Percentiles rank a stretch among this genome's conserved stretches.
Conservation (phyloP, 2,113 vertebrate species). For the Myotis lucifugus region DNA sequence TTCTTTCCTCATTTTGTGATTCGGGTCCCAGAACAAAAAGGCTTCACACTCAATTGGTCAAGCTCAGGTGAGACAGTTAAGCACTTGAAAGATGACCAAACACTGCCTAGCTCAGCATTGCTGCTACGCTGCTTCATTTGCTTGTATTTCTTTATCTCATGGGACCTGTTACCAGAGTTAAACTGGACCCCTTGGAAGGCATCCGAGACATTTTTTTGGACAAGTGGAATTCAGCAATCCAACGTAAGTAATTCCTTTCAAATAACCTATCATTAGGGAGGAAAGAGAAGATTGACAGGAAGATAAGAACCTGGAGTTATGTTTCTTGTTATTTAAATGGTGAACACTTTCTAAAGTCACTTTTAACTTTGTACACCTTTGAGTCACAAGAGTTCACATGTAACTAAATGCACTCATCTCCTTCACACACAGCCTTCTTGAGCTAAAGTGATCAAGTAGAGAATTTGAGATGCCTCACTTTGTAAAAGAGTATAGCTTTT, state of each 20-base stretch:
- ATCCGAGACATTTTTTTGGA: not conserved
- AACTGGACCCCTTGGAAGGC: not conserved
- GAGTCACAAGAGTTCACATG: not conserved
- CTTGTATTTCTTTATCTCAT: constrained; percentile 10
- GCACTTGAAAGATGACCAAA: not conserved
- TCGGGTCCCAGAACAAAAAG: not conserved
- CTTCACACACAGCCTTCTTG: not conserved
- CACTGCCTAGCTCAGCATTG: not conserved
- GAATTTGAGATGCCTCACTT: not conserved
- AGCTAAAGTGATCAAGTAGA: not conserved
- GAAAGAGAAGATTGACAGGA: not conserved
- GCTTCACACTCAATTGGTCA: not conserved
- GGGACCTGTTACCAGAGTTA: constrained; percentile 9
- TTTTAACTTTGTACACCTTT: constrained; percentile 45
- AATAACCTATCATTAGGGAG: not conserved
- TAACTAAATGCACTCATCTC: not conserved
- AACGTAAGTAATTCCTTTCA: not conserved
- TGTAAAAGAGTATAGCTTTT: not conserved
- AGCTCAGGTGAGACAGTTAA: not conserved
- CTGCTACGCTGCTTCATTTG: not conserved
- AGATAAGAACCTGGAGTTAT: not conserved
- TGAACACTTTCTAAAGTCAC: not conserved
- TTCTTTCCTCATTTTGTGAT: too few species aligned
- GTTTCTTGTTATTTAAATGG: not conserved
- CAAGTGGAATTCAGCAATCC: not conserved